phyloP scores from a whole-genome alignment of 2,797 vertebrate species.

The Harpagifer antarcticus region DNA sequence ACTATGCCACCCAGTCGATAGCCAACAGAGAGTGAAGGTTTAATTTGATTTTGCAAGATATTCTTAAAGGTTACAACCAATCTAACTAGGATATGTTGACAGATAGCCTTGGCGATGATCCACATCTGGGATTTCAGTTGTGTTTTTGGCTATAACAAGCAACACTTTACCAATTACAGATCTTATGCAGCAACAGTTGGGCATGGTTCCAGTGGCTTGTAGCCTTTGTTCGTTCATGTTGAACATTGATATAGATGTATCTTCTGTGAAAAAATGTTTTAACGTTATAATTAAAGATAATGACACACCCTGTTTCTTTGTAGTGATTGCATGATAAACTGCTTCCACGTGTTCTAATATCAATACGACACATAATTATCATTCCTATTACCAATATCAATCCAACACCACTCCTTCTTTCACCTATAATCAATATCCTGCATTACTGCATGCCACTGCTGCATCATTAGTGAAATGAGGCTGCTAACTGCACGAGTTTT shows the following conservation, averaged over 20 bases:
- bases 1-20: conserved; percentile 12
- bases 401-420: neutral
- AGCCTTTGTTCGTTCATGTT: neutral
- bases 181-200: neutral
- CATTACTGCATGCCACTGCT: neutral
- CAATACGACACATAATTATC: neutral
- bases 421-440: neutral
- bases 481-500: neutral
- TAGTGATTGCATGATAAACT: neutral
- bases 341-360: neutral
- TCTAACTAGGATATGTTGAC: conserved; percentile 26
- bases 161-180: conserved; percentile 9
- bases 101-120: conserved; percentile 5
- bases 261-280: neutral
- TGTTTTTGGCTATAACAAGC: conserved; percentile 45
- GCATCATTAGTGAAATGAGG: neutral
- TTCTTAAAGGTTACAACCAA: conserved; percentile 34
- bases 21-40: neutral
- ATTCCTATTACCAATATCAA: no score
- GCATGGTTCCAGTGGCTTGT: neutral
- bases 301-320: neutral
- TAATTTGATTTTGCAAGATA: conserved; percentile 19
- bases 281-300: neutral
- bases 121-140: conserved; percentile 27
- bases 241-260: neutral